Evolutionary conservation across 2,888 invertebrate genomes (phyloP).

Genomic region (Cephonodes hylas): DNA sequence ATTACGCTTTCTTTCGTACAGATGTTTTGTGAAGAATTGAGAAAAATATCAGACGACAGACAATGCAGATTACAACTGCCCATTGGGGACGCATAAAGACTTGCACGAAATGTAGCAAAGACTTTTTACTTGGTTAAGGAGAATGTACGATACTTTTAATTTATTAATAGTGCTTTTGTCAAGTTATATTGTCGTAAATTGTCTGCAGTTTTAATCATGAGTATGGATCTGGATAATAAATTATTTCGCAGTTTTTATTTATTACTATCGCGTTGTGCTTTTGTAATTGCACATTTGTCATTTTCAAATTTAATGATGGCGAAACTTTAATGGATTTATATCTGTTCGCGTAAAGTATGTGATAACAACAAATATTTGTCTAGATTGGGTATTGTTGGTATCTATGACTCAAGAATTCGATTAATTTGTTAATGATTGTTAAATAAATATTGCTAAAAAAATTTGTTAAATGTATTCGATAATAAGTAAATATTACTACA

Average conservation of each 20-base stretch:
- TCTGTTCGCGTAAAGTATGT: too few species aligned
- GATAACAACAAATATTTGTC: too few species aligned
- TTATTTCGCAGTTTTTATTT: not conserved
- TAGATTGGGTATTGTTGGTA: too few species aligned
- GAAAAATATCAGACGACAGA: constrained; percentile 67
- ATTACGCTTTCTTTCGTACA: not conserved
- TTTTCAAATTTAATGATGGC: not conserved
- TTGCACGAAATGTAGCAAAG: constrained; percentile 47
- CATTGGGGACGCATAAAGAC: constrained; percentile 62
- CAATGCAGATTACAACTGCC: constrained; percentile 71
- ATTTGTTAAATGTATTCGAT: too few species aligned
- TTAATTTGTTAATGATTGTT: too few species aligned
- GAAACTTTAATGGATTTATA: too few species aligned
- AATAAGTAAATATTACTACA: not conserved
- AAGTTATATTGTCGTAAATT: constrained; percentile 22
- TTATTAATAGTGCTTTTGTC: constrained; percentile 26
- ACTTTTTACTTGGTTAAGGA: constrained; percentile 6
- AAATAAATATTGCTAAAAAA: too few species aligned
- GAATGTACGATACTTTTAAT: constrained; percentile 31
- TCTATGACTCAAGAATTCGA: too few species aligned
- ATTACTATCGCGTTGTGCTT: not conserved
- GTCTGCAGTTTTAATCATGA: constrained; percentile 9
- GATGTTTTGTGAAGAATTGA: constrained; percentile 49
- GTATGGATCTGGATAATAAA: not conserved
- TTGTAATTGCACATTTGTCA: not conserved